Conservation (phyloP, 2,113 vertebrate species). For the Rhinogobius similis region DNA sequence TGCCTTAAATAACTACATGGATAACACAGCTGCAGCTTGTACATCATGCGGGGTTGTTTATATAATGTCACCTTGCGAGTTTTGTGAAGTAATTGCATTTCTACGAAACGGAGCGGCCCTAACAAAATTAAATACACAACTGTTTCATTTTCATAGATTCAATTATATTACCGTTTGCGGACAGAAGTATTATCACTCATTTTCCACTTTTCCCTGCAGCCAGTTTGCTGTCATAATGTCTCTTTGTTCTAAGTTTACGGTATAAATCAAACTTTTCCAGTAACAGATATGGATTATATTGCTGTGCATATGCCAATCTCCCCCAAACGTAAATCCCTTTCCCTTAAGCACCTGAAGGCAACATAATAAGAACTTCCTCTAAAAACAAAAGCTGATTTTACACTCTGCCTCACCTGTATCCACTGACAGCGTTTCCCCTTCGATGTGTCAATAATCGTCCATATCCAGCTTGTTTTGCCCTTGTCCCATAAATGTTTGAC, state of each 20-base stretch:
- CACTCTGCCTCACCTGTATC: constrained; percentile 52
- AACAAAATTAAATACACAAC: neutral
- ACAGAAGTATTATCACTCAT: constrained; percentile 7
- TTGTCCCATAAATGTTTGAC: constrained; percentile 73
- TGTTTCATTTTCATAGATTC: neutral
- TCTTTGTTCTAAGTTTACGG: constrained; percentile 2
- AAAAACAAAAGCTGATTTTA: constrained; percentile 58
- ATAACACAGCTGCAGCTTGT: too few relatives aligned
- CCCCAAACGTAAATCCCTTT: constrained; percentile 36
- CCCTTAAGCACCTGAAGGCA: constrained; percentile 61
- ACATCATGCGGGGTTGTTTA: too few relatives aligned
- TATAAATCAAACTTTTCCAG: constrained; percentile 26
- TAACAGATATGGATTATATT: constrained; percentile 46
- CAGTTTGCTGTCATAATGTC: constrained; percentile 16
- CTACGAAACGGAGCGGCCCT: neutral
- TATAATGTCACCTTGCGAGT: neutral
- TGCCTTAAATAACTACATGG: too few relatives aligned
- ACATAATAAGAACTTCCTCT: constrained; percentile 68
- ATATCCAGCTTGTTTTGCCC: constrained; percentile 60
- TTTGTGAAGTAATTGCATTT: neutral
- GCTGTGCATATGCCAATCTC: constrained; percentile 19
- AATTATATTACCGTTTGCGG: neutral
- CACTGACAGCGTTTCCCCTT: constrained; percentile 60
- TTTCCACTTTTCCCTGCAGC: constrained; percentile 5
- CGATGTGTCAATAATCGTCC: constrained; percentile 59